These are phyloP conservation scores for Rissa tridactyla DNA, from an alignment of 2,113 vertebrate genomes.

Conservation along the genomic window DNA sequence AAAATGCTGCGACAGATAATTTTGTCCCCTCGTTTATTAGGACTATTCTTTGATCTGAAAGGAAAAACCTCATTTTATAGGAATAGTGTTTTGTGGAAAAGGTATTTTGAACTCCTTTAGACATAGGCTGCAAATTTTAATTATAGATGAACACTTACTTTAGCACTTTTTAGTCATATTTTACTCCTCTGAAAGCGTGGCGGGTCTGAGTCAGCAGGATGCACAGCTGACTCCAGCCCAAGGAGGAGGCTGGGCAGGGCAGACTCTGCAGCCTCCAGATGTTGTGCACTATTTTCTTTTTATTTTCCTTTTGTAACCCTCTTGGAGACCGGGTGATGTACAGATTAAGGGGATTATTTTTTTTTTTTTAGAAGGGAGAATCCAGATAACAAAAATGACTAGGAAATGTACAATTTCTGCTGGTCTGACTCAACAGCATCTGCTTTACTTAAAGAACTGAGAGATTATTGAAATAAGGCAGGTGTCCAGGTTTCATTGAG, in stretches of 20 bases:
- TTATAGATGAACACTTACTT: conserved; percentile 56
- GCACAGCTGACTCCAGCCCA: background rate
- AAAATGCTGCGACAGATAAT: conserved; percentile 24
- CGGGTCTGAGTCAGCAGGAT: conserved; percentile 36
- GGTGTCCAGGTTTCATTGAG: conserved; percentile 24
- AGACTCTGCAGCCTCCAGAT: conserved; percentile 5
- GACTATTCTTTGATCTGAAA: conserved; percentile 10
- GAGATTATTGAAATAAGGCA: background rate
- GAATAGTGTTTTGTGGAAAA: conserved; percentile 18
- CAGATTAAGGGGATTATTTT: background rate
- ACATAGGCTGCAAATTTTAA: conserved; percentile 44
- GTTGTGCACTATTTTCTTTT: background rate
- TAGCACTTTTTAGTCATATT: conserved; percentile 53
- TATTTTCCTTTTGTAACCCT: background rate
- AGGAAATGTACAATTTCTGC: background rate
- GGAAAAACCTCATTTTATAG: conserved; percentile 10
- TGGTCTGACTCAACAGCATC: conserved; percentile 3
- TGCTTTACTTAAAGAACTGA: background rate
- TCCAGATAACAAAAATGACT: background rate
- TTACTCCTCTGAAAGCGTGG: conserved; percentile 30
- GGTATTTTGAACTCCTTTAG: conserved; percentile 61
- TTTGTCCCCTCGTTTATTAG: conserved; percentile 13
- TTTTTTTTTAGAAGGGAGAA: background rate
- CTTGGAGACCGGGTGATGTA: background rate
- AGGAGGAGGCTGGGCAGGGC: background rate